Conservation (phyloP, 2,113 vertebrate species). For the Rhadina sibilatrix region DNA sequence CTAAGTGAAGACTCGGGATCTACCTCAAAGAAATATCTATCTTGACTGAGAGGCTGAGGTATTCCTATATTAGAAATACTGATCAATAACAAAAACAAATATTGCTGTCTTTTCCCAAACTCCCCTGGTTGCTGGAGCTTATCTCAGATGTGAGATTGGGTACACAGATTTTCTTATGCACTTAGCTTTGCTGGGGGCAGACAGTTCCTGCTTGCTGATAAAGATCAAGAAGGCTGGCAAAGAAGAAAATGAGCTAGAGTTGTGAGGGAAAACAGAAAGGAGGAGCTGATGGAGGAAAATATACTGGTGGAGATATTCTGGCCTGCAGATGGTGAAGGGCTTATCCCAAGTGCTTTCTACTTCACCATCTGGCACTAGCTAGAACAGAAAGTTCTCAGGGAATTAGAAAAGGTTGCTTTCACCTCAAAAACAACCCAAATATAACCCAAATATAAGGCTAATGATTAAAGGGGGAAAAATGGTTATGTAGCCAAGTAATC, state of each 20-base stretch:
- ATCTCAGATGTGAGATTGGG: neutral
- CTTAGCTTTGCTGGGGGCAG: neutral
- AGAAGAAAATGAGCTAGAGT: neutral
- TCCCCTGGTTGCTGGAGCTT: neutral
- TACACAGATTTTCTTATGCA: neutral
- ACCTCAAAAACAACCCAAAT: neutral
- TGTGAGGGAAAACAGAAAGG: neutral
- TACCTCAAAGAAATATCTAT: neutral
- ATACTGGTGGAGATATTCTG: neutral
- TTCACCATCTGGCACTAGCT: neutral
- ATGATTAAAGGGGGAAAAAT: neutral
- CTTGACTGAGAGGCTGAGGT: neutral
- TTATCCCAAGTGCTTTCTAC: neutral
- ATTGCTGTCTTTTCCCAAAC: neutral
- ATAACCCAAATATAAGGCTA: neutral
- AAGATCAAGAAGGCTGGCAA: neutral
- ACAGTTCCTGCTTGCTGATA: neutral
- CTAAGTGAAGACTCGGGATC: neutral
- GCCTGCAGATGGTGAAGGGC: neutral
- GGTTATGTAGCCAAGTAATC: neutral
- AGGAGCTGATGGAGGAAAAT: neutral
- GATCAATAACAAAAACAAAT: constrained; percentile 38
- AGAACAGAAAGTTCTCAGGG: neutral
- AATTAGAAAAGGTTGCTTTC: neutral
- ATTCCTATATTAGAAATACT: constrained; percentile 10